Evolutionary conservation across 1,140 invertebrate genomes (phyloP).

Genomic region (Chelonus insularis): DNA sequence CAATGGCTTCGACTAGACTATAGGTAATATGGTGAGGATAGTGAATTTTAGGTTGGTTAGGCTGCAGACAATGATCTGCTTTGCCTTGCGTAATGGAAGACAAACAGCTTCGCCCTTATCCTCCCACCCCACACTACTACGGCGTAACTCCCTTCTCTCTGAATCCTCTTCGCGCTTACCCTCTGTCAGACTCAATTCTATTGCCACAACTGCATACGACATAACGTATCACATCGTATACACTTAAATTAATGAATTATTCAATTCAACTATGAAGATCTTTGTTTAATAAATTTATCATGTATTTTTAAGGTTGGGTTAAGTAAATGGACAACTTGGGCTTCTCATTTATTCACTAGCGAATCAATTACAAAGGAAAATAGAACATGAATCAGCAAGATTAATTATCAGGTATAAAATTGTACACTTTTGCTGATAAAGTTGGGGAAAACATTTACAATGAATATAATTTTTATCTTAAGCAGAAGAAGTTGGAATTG

Average conservation of each 20-base stretch:
- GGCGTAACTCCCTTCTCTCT: background rate
- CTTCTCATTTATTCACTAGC: too few relatives aligned
- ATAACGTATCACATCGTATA: slow-evolving; percentile 17
- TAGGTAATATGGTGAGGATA: slow-evolving; percentile 43
- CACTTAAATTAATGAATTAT: too few relatives aligned
- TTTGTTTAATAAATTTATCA: background rate
- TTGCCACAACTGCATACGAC: slow-evolving; percentile 10
- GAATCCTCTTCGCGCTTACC: background rate
- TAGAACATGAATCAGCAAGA: too few relatives aligned
- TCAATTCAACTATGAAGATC: background rate
- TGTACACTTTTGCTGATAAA: too few relatives aligned
- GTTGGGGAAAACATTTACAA: too few relatives aligned
- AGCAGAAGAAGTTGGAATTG: too few relatives aligned
- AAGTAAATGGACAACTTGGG: too few relatives aligned
- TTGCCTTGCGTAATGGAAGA: slow-evolving; percentile 52
- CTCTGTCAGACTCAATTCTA: slow-evolving; percentile 1
- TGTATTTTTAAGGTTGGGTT: background rate
- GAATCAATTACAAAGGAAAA: too few relatives aligned
- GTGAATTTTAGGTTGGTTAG: slow-evolving; percentile 51
- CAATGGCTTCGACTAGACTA: slow-evolving; percentile 44
- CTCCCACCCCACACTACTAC: slow-evolving; percentile 14
- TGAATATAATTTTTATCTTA: too few relatives aligned
- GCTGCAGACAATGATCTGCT: slow-evolving; percentile 51
- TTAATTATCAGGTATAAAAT: too few relatives aligned
- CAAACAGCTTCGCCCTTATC: slow-evolving; percentile 48